Conservation (phyloP, 2,797 vertebrate species). For the Cynopterus sphinx region DNA sequence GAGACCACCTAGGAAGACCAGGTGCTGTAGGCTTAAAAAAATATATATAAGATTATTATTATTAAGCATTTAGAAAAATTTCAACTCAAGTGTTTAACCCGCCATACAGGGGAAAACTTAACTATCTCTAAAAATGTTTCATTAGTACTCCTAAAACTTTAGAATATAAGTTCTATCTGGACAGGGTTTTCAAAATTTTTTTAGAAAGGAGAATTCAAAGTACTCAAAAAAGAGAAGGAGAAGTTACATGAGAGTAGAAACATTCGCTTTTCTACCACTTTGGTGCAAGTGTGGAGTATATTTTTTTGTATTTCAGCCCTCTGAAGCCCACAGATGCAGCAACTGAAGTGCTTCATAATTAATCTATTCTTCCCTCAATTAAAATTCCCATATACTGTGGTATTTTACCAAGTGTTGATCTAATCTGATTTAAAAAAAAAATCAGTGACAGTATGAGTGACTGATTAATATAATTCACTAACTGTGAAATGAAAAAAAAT, state of each 20-base stretch:
- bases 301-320: not conserved
- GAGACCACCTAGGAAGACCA: too few relatives aligned
- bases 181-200: not conserved
- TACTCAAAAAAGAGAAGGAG: not conserved
- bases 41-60: not conserved
- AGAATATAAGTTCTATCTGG: conserved; percentile 17
- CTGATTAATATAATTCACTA: conserved; percentile 42
- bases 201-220: not conserved
- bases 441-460: conserved; percentile 34
- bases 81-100: not conserved
- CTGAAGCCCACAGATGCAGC: not conserved
- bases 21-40: too few relatives aligned
- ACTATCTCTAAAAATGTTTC: not conserved
- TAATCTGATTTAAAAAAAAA: conserved; percentile 40
- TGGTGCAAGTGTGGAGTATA: not conserved
- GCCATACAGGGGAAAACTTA: not conserved
- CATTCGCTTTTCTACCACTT: not conserved
- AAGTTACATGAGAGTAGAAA: not conserved
- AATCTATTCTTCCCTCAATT: conserved; percentile 9
- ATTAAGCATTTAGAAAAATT: conserved; percentile 28
- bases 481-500: conserved; percentile 27
- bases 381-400: not conserved
- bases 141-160: conserved; percentile 40
- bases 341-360: conserved; percentile 34
- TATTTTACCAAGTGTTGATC: conserved; percentile 41